Conservation (phyloP, 2,888 invertebrate species). For the Bellardia pandia region DNA sequence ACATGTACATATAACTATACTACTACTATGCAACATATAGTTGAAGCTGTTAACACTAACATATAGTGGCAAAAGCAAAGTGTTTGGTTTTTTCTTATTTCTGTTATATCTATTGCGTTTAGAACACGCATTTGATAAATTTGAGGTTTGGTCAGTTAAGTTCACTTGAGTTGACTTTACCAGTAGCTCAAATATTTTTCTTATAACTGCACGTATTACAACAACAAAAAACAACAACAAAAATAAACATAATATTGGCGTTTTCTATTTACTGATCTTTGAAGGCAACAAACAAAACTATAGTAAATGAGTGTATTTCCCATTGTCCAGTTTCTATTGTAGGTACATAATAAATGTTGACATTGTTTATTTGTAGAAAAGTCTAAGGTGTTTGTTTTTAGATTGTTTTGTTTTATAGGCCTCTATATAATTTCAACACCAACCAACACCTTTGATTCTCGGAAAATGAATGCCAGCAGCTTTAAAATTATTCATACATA, state of each 20-base stretch:
- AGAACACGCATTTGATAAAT: constrained; percentile 70
- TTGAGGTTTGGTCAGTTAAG: constrained; percentile 70
- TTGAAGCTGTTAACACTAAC: constrained; percentile 58
- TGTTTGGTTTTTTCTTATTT: constrained; percentile 9
- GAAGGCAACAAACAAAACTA: constrained; percentile 21
- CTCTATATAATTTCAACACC: constrained; percentile 51
- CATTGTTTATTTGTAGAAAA: constrained; percentile 54
- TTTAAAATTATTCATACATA: constrained; percentile 40
- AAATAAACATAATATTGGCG: constrained; percentile 50
- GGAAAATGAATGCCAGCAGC: constrained; percentile 11
- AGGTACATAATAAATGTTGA: constrained; percentile 51
- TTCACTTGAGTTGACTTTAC: constrained; percentile 57
- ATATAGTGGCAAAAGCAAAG: constrained; percentile 46
- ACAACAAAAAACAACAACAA: constrained; percentile 6
- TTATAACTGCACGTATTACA: not conserved
- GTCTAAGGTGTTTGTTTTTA: constrained; percentile 50
- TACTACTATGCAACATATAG: constrained; percentile 34
- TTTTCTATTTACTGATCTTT: constrained; percentile 51
- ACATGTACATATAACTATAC: not conserved
- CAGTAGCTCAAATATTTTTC: constrained; percentile 45
- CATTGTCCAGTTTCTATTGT: constrained; percentile 17
- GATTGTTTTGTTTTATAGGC: constrained; percentile 24
- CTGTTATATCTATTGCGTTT: constrained; percentile 50
- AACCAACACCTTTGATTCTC: constrained; percentile 59
- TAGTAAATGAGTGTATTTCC: constrained; percentile 34